Conservation (phyloP, 2,797 vertebrate genomes). For the Emys orbicularis region DNA sequence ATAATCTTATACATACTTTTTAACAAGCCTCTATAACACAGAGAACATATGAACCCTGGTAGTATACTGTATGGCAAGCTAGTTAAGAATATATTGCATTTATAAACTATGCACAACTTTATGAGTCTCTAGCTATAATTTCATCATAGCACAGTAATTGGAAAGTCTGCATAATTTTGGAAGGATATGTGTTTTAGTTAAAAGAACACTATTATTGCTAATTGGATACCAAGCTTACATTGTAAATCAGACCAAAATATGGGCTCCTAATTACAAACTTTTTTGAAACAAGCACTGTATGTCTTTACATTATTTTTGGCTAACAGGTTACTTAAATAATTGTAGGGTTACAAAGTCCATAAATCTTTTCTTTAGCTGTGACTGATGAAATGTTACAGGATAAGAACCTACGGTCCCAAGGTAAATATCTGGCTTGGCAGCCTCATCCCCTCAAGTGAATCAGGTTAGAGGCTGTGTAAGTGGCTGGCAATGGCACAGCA, state of each 20-base stretch:
- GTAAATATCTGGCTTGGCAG: constrained; percentile 82
- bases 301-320: constrained; percentile 85
- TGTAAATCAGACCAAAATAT: constrained; percentile 81
- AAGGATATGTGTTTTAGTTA: constrained; percentile 80
- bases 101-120: constrained; percentile 79
- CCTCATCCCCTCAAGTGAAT: constrained; percentile 67
- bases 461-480: constrained; percentile 61
- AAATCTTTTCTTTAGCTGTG: constrained; percentile 81
- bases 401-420: constrained; percentile 77
- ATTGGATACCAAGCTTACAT: constrained; percentile 80
- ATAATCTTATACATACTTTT: constrained; percentile 70
- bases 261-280: constrained; percentile 78
- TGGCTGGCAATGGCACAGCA: constrained; percentile 56
- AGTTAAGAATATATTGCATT: constrained; percentile 80
- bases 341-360: constrained; percentile 79
- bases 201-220: constrained; percentile 84
- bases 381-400: constrained; percentile 76
- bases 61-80: constrained; percentile 58
- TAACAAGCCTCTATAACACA: constrained; percentile 69
- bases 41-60: constrained; percentile 64
- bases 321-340: constrained; percentile 79
- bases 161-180: constrained; percentile 87
- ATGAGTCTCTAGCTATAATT: constrained; percentile 82
- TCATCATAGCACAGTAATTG: constrained; percentile 82
- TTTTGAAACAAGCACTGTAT: constrained; percentile 81